A percentile compares a stretch with the other conserved stretches of the same genome.
Conservation (phyloP, 2,888 invertebrate species). For the Ophonus ardosiacus region DNA sequence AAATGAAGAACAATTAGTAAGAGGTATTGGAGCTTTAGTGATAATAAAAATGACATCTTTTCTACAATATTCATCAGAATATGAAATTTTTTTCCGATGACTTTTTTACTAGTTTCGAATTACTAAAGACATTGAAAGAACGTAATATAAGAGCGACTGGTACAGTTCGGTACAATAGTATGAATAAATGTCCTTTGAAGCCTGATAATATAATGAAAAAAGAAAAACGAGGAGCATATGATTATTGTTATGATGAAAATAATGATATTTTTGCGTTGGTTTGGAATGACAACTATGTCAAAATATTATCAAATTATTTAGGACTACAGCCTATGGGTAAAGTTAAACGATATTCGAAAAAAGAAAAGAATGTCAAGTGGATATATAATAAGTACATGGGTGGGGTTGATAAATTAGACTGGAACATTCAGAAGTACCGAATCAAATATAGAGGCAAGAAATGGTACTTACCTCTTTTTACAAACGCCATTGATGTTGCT, state of each 20-base stretch:
- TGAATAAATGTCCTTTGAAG: slow-evolving; percentile 27
- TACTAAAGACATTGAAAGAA: slow-evolving; percentile 20
- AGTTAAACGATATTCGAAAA: too few relatives aligned
- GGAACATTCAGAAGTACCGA: too few relatives aligned
- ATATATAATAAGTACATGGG: too few relatives aligned
- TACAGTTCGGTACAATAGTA: slow-evolving; percentile 34
- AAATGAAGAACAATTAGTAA: slow-evolving; percentile 35
- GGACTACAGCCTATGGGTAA: too few relatives aligned
- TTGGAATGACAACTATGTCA: too few relatives aligned
- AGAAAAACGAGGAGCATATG: slow-evolving; percentile 28
- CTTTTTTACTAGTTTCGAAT: slow-evolving; percentile 32
- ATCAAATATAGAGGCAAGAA: too few relatives aligned
- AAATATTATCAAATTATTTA: too few relatives aligned
- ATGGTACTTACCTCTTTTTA: too few relatives aligned
- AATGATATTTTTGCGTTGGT: slow-evolving; percentile 20
- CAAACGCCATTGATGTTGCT: too few relatives aligned
- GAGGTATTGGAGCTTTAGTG: slow-evolving; percentile 31
- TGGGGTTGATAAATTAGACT: too few relatives aligned
- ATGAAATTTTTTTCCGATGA: slow-evolving; percentile 32
- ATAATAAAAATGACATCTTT: slow-evolving; percentile 22
- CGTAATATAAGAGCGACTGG: slow-evolving; percentile 11
- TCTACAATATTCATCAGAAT: slow-evolving; percentile 35
- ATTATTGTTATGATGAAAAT: slow-evolving; percentile 16
- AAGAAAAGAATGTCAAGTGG: too few relatives aligned
- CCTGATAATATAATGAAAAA: slow-evolving; percentile 9